Percentiles rank a stretch among this genome's conserved stretches.
These are phyloP conservation scores for Calliopsis andreniformis DNA, from an alignment of 1,140 invertebrate species.

Conservation along the genomic window DNA sequence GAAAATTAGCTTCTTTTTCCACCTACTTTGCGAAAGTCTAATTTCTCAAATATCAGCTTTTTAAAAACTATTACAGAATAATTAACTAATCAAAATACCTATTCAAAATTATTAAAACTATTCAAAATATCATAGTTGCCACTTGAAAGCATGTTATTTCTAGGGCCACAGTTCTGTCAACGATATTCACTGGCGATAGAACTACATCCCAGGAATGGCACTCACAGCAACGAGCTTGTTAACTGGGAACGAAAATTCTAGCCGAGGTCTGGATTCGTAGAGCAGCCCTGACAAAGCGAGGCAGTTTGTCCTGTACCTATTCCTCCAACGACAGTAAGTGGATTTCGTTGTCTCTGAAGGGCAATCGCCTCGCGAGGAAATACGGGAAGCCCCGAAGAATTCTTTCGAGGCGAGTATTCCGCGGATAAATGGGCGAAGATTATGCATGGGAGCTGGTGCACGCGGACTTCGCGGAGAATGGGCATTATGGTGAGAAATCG, in stretches of 20 bases:
- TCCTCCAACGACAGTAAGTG: constrained; percentile 19
- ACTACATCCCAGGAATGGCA: too few relatives aligned
- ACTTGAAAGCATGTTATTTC: too few relatives aligned
- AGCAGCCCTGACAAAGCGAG: constrained; percentile 26
- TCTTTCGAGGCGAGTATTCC: constrained; percentile 1
- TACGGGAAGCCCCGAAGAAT: neutral
- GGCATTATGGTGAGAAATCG: neutral
- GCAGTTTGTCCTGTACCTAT: constrained; percentile 34
- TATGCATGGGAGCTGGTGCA: neutral
- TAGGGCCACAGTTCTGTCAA: too few relatives aligned
- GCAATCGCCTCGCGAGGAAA: constrained; percentile 29
- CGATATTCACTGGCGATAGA: too few relatives aligned
- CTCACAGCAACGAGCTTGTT: too few relatives aligned
- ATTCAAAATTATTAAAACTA: too few relatives aligned
- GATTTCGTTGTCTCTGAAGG: constrained; percentile 29
- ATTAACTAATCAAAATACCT: too few relatives aligned
- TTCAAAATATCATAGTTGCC: too few relatives aligned
- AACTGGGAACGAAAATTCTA: constrained; percentile 1
- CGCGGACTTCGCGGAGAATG: neutral
- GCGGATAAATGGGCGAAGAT: constrained; percentile 11
- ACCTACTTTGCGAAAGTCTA: too few relatives aligned
- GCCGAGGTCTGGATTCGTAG: neutral
- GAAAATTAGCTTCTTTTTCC: too few relatives aligned
- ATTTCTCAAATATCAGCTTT: too few relatives aligned
- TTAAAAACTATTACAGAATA: too few relatives aligned